Evolutionary conservation across 2,888 invertebrate species (phyloP).

Genomic region (Pilophorus perplexus): DNA sequence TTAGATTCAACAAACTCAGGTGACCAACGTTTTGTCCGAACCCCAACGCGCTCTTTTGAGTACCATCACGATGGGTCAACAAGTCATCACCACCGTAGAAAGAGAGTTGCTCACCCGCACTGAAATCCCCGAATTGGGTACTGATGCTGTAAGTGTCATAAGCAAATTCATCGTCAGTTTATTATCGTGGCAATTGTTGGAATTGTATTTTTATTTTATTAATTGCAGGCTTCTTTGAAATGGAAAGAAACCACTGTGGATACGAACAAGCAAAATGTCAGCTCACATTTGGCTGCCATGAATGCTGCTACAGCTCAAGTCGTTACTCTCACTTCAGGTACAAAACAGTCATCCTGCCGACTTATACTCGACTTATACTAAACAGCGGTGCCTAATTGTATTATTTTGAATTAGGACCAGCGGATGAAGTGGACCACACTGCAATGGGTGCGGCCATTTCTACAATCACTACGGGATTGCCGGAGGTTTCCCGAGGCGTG

Average conservation of each 20-base stretch:
- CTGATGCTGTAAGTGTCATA: conserved; percentile 60
- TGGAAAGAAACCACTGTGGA: conserved; percentile 94
- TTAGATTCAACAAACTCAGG: conserved; percentile 76
- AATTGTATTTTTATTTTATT: neutral
- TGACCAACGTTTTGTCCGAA: conserved; percentile 81
- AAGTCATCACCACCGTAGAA: conserved; percentile 83
- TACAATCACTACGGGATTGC: conserved; percentile 93
- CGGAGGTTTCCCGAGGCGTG: conserved; percentile 94
- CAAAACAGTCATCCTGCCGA: conserved; percentile 35
- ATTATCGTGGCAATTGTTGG: neutral
- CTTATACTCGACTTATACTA: too few species aligned
- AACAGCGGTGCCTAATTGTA: too few species aligned
- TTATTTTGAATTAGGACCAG: too few species aligned
- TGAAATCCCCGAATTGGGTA: conserved; percentile 71
- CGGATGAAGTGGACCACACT: conserved; percentile 82
- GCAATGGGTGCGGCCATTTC: conserved; percentile 96
- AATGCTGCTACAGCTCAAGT: conserved; percentile 98
- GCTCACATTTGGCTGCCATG: conserved; percentile 97
- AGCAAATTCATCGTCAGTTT: neutral
- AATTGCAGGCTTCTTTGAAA: conserved; percentile 68
- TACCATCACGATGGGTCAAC: conserved; percentile 85
- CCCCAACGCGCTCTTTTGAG: conserved; percentile 90
- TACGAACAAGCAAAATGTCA: conserved; percentile 92
- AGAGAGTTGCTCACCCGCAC: conserved; percentile 66
- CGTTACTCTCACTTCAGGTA: conserved; percentile 79